phyloP scores from a whole-genome alignment of 2,888 invertebrate species.

The Drosophila monieri region DNA sequence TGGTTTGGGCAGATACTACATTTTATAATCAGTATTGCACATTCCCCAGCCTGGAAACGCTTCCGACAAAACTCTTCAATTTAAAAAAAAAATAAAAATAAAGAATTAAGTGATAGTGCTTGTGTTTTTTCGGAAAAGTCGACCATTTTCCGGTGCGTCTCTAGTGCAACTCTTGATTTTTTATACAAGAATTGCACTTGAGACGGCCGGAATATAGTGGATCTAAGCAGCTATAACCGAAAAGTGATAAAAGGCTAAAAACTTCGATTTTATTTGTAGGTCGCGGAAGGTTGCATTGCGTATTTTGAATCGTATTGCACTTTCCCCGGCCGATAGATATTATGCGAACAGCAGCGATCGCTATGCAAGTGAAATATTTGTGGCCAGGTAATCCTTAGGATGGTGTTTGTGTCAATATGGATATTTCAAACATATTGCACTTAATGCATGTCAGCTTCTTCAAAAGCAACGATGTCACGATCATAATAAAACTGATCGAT shows the following conservation, averaged over 20 bases:
- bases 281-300: slow-evolving; percentile 16
- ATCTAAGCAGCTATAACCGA: background rate
- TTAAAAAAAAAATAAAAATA: background rate
- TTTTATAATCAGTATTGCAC: slow-evolving; percentile 36
- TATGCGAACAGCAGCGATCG: background rate
- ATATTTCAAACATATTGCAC: slow-evolving; percentile 60
- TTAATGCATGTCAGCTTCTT: slow-evolving; percentile 55
- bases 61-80: background rate
- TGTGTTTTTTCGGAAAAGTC: background rate
- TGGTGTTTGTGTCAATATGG: slow-evolving; percentile 56
- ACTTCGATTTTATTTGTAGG: background rate
- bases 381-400: slow-evolving; percentile 38
- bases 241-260: background rate
- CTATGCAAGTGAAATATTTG: background rate
- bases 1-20: slow-evolving; percentile 9
- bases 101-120: too few species aligned
- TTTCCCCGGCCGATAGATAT: slow-evolving; percentile 32
- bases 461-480: slow-evolving; percentile 44
- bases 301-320: slow-evolving; percentile 35
- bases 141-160: slow-evolving; percentile 36
- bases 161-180: slow-evolving; percentile 26
- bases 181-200: slow-evolving; percentile 57
- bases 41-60: slow-evolving; percentile 17
- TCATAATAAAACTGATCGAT: background rate
- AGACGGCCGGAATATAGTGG: slow-evolving; percentile 60